A percentile compares a stretch with the other conserved stretches of the same genome.
Conservation (phyloP, 2,888 invertebrate species). For the Noctua janthina region DNA sequence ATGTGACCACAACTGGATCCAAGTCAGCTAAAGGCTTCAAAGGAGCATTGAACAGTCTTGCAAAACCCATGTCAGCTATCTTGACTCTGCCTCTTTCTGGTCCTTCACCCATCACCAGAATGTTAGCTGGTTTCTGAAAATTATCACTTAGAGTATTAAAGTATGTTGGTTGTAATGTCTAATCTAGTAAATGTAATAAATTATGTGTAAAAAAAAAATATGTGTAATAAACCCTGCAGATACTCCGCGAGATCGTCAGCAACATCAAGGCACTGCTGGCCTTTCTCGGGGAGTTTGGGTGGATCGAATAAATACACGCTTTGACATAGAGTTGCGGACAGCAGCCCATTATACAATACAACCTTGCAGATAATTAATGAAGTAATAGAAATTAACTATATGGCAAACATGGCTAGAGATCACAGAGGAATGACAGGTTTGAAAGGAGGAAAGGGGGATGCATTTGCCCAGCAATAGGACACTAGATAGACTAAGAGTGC, state of each 20-base stretch:
- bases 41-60: conserved; percentile 99
- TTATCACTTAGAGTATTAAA: neutral
- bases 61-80: conserved; percentile 99
- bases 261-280: too few relatives aligned
- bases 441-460: neutral
- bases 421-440: neutral
- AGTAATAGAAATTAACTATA: neutral
- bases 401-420: neutral
- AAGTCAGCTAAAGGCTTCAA: conserved; percentile 99
- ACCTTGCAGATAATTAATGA: neutral
- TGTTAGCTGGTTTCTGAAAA: conserved; percentile 98
- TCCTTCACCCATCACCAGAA: conserved; percentile 99
- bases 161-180: neutral
- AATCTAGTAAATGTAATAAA: neutral
- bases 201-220: too few relatives aligned
- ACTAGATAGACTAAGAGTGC: neutral
- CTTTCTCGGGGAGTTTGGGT: too few relatives aligned
- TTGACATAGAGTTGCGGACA: too few relatives aligned
- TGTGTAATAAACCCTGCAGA: too few relatives aligned
- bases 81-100: conserved; percentile 98
- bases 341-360: too few relatives aligned
- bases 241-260: too few relatives aligned
- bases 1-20: conserved; percentile 99
- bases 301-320: too few relatives aligned
- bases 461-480: neutral